Percentiles rank a stretch among this genome's conserved stretches.
These are phyloP conservation scores for Helicorthomorpha holstii DNA, from an alignment of 1,140 invertebrate genomes.

Conservation along the genomic window DNA sequence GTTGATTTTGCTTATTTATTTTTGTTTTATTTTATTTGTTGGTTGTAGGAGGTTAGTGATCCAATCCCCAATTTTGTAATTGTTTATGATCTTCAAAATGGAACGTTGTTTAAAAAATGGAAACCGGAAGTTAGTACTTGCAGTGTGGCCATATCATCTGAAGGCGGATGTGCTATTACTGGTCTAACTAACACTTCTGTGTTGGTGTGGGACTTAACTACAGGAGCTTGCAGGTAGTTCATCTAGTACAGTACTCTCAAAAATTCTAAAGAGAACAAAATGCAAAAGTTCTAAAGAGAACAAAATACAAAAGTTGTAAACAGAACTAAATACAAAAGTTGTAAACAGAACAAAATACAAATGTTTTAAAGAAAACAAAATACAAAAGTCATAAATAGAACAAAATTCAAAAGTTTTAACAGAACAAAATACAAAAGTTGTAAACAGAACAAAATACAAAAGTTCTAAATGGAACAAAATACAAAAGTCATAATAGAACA, in stretches of 20 bases:
- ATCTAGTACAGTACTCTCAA: neutral
- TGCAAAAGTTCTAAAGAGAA: too few relatives aligned
- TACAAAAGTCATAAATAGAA: too few relatives aligned
- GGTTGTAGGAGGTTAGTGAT: conserved; percentile 66
- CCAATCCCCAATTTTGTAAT: conserved; percentile 71
- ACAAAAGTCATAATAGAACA: too few relatives aligned
- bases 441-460: too few relatives aligned
- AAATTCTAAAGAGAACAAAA: too few relatives aligned
- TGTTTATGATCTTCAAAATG: conserved; percentile 77
- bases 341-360: too few relatives aligned
- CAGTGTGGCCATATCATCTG: conserved; percentile 59
- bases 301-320: too few relatives aligned
- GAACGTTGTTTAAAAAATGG: conserved; percentile 80
- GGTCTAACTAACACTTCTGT: conserved; percentile 61
- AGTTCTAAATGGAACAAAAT: too few relatives aligned
- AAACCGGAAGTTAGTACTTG: conserved; percentile 63
- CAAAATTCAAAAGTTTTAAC: too few relatives aligned
- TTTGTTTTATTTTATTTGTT: conserved; percentile 25
- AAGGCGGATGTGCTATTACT: conserved; percentile 60
- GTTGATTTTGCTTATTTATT: neutral
- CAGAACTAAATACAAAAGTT: too few relatives aligned
- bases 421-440: too few relatives aligned
- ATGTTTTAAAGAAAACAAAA: too few relatives aligned
- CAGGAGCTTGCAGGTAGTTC: conserved; percentile 35
- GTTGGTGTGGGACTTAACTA: conserved; percentile 72